A percentile compares a stretch with the other conserved stretches of the same genome.
Conservation (phyloP, 2,113 vertebrate species). For the Gnathonemus echidnorhynchus region DNA sequence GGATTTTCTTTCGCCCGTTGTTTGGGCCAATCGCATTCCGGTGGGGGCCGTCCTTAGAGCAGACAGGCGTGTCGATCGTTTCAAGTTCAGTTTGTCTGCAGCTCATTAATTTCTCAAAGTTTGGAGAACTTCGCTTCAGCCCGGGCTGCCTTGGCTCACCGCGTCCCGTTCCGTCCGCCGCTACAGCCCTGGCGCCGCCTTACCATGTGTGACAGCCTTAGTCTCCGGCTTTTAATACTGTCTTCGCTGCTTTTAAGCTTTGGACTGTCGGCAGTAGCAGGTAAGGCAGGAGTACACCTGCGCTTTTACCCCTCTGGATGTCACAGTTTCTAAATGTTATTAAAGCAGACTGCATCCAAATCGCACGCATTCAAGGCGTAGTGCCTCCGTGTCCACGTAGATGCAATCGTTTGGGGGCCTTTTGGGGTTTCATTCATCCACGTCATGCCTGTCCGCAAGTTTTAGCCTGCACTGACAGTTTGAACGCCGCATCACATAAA, state of each 20-base stretch:
- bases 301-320: constrained; percentile 4
- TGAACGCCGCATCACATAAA: neutral
- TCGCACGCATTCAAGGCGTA: neutral
- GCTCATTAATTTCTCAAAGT: constrained; percentile 63
- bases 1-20: neutral
- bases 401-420: neutral
- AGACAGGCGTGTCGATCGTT: constrained; percentile 49
- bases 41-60: constrained; percentile 18
- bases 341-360: neutral
- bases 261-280: constrained; percentile 40
- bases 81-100: constrained; percentile 64
- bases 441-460: neutral
- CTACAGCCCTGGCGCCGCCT: constrained; percentile 22
- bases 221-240: constrained; percentile 46
- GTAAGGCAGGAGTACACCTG: constrained; percentile 43
- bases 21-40: constrained; percentile 28
- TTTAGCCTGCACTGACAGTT: neutral
- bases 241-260: constrained; percentile 58
- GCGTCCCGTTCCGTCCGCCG: constrained; percentile 18
- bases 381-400: neutral
- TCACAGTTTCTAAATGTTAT: neutral
- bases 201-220: constrained; percentile 66
- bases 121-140: constrained; percentile 51
- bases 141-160: constrained; percentile 20
- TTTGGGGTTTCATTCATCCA: neutral